Percentiles rank a stretch among this genome's conserved stretches.
Evolutionary conservation across 2,797 vertebrate species (phyloP).

Genomic region (Dicrostonyx torquatus): DNA sequence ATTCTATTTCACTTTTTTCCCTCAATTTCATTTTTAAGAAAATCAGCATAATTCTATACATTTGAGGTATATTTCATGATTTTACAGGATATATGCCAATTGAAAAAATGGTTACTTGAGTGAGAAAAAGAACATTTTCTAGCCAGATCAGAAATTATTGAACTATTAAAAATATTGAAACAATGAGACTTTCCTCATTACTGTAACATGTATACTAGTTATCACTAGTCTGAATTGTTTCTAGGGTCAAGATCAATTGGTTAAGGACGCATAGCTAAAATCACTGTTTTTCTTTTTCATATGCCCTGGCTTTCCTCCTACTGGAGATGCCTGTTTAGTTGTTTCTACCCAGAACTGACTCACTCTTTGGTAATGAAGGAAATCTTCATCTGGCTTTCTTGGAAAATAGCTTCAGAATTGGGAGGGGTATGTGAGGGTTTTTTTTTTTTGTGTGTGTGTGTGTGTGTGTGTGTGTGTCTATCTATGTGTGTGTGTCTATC

Average conservation of each 20-base stretch:
- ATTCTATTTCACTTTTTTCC: constrained; percentile 7
- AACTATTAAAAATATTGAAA: constrained; percentile 22
- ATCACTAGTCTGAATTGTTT: constrained; percentile 16
- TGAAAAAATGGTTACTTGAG: background rate
- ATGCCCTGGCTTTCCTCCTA: constrained; percentile 26
- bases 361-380: constrained; percentile 44
- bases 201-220: constrained; percentile 10
- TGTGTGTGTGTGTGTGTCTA: background rate
- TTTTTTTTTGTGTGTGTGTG: background rate
- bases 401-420: constrained; percentile 51
- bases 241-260: background rate
- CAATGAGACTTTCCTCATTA: constrained; percentile 1
- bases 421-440: background rate
- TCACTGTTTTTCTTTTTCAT: constrained; percentile 27
- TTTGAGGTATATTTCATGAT: background rate
- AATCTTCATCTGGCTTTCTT: constrained; percentile 68
- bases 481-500: no score
- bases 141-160: background rate
- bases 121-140: background rate
- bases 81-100: background rate
- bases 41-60: background rate
- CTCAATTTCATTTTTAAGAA: background rate
- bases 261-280: background rate
- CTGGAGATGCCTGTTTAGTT: constrained; percentile 34
- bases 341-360: constrained; percentile 44